Base-by-base conservation (phyloP, 1,140 invertebrate species). In the Hycleus cichorii region DNA sequence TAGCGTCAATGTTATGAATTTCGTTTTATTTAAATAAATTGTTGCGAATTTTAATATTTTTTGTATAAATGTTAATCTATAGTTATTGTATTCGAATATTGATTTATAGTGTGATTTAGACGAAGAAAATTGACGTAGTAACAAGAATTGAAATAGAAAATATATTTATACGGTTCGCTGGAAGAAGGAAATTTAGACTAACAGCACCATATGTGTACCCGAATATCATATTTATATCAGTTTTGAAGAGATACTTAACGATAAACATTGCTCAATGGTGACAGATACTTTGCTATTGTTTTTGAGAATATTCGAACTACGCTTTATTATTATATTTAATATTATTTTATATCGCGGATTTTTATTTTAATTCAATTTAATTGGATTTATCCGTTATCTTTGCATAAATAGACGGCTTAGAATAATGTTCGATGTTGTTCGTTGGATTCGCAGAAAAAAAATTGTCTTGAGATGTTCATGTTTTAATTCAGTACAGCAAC, bases 201-300 rank as follows among this genome's bases (percentile, higher is more conserved):
- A 47, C 11, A 42, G 44, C 43, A 45, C 53, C 53, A 56, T 45
- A 56, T 56, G 53, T 32, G 53, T 47, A 45, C 53, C 39, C 45
- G 32, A 45, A 56, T 56, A 56, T 56, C 53, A 56, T 56, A 56
- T 56, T 56, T 46, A 56, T 56, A 56, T 56, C 53, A 56, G 53
- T 45, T 45, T 18, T 47, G 45, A 56, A 45, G 47, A 56, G 47
- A 44, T 53, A 53, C 51, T 53, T 53, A 53, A 47, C 53, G 53
- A 48, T 48, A 56, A 48, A 48, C 53, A 56, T 56, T 45, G 47
- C 45, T 56, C 53, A 56, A 56, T 56, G 47, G 45, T 48, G 45
- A 56, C 53, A 53, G 51, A 53, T 45, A 53, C 27, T 53, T 53
- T 53, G 44, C 51, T 45, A 42, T 42, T 45, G 51, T 53, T 53